A percentile compares a stretch with the other conserved stretches of the same genome.
phyloP scores from a whole-genome alignment of 2,797 vertebrate genomes.

The Glyptemys insculpta region DNA sequence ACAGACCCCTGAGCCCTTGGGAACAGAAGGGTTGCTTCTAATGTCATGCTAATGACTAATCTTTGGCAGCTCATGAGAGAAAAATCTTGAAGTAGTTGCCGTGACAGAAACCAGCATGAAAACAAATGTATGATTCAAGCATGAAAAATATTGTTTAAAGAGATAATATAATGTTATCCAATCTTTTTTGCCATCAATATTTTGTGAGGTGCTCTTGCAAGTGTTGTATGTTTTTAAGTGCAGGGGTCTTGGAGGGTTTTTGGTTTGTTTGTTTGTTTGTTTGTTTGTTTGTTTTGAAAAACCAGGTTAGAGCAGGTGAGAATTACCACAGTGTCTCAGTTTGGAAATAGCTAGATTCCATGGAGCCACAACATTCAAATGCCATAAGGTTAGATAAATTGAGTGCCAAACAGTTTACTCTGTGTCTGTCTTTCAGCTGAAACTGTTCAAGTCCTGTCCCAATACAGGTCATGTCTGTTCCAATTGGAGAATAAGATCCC shows the following conservation, averaged over 20 bases:
- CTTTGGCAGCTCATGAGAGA: conserved; percentile 72
- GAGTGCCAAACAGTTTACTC: background rate
- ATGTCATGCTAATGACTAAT: conserved; percentile 60
- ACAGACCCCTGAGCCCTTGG: conserved; percentile 31
- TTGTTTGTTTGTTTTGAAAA: background rate
- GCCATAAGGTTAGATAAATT: background rate
- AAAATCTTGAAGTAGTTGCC: conserved; percentile 58
- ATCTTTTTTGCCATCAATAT: conserved; percentile 5
- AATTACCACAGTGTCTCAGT: background rate
- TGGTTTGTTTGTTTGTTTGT: background rate
- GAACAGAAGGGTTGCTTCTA: conserved; percentile 21
- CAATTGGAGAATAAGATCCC: background rate
- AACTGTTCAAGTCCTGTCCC: background rate
- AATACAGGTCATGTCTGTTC: background rate
- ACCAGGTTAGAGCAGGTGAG: background rate
- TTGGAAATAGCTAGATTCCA: conserved; percentile 8
- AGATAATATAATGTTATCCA: conserved; percentile 37
- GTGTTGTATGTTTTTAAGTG: conserved; percentile 30
- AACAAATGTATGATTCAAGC: conserved; percentile 66
- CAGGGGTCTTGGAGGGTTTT: rapidly evolving
- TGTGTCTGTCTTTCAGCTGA: background rate
- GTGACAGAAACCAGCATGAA: conserved; percentile 66
- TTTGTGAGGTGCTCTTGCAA: conserved; percentile 20
- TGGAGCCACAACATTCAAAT: background rate
- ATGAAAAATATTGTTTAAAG: conserved; percentile 47